phyloP scores from a whole-genome alignment of 1,140 invertebrate genomes.

The Trichonephila clavipes region DNA sequence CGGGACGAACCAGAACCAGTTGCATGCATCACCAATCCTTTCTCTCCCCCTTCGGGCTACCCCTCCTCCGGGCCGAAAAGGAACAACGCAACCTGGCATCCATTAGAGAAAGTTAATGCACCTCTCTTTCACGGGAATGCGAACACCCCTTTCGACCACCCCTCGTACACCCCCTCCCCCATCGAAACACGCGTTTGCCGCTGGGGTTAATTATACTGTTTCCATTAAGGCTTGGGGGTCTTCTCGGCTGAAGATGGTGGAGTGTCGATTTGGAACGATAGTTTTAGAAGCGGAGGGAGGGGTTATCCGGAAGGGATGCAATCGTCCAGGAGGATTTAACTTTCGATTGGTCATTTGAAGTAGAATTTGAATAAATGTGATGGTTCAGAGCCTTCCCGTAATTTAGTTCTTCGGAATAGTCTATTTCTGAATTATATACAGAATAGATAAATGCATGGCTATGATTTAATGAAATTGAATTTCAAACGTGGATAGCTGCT shows the following conservation, averaged over 20 bases:
- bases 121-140: constrained; percentile 31
- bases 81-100: constrained; percentile 51
- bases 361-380: neutral
- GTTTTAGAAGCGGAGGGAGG: neutral
- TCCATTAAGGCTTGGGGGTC: constrained; percentile 27
- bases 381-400: too few species aligned
- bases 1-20: constrained; percentile 17
- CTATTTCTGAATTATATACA: too few species aligned
- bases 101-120: constrained; percentile 61
- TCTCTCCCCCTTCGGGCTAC: neutral
- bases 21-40: constrained; percentile 33
- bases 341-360: constrained; percentile 4
- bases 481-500: too few species aligned
- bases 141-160: neutral
- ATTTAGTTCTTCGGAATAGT: too few species aligned
- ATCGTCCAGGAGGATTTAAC: neutral
- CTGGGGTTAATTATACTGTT: constrained; percentile 59
- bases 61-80: neutral
- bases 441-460: too few species aligned
- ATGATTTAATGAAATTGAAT: too few species aligned
- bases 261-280: neutral
- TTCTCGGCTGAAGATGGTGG: neutral
- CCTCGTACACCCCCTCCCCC: neutral
- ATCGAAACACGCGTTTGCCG: constrained; percentile 53
- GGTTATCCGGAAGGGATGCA: neutral